Conservation (phyloP, 2,888 invertebrate species). For the Nasonovia ribisnigri region DNA sequence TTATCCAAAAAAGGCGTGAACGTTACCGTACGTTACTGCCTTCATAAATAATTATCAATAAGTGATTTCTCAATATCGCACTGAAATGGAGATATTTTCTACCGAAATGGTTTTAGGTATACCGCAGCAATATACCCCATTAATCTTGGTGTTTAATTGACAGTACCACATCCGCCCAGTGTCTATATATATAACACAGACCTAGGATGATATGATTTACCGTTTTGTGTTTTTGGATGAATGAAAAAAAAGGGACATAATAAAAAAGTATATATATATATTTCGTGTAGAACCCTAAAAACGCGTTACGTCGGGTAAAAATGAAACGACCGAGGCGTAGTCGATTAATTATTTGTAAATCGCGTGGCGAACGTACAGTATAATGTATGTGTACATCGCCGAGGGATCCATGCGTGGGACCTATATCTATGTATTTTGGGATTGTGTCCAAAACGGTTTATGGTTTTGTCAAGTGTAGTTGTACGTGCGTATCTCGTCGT, state of each 20-base stretch:
- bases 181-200: neutral
- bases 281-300: constrained; percentile 19
- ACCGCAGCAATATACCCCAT: neutral
- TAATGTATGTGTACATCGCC: neutral
- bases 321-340: constrained; percentile 22
- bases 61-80: constrained; percentile 39
- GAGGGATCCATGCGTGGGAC: neutral
- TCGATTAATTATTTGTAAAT: constrained; percentile 54
- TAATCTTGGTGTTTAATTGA: constrained; percentile 59
- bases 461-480: neutral
- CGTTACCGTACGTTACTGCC: constrained; percentile 5
- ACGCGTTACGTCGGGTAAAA: neutral
- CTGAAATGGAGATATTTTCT: constrained; percentile 28
- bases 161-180: constrained; percentile 50
- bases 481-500: neutral
- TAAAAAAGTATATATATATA: neutral
- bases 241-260: neutral
- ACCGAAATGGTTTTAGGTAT: neutral
- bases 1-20: constrained; percentile 43
- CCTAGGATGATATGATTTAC: constrained; percentile 39
- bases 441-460: constrained; percentile 25
- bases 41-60: constrained; percentile 38
- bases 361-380: neutral
- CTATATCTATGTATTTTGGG: neutral
- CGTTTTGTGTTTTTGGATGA: constrained; percentile 52